Percentiles rank a stretch among this genome's conserved stretches.
These are phyloP conservation scores for Mesitornis unicolor DNA, from an alignment of 2,113 vertebrate genomes.

Conservation along the genomic window DNA sequence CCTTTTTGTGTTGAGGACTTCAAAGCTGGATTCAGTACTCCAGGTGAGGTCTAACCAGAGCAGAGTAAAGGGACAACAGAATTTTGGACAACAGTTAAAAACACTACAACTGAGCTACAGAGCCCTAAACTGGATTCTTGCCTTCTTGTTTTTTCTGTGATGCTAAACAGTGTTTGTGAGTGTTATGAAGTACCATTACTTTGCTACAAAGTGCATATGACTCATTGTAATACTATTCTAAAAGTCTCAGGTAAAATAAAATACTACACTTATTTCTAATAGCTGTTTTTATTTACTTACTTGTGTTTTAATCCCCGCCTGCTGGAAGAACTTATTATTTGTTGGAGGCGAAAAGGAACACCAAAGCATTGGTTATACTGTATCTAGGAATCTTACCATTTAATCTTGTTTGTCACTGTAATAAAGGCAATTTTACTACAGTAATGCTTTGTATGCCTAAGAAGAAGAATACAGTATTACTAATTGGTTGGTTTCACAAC, in stretches of 20 bases:
- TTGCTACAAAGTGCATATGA: neutral
- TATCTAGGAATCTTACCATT: constrained; percentile 7
- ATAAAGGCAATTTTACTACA: constrained; percentile 44
- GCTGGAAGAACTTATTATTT: neutral
- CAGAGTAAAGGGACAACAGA: too few relatives aligned
- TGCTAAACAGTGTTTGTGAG: neutral
- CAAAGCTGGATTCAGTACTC: too few relatives aligned
- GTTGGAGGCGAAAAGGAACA: neutral
- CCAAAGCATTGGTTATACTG: neutral
- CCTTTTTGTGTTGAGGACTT: too few relatives aligned
- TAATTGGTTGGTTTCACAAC: neutral
- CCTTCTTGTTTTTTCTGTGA: neutral
- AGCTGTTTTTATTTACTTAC: neutral
- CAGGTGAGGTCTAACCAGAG: too few relatives aligned
- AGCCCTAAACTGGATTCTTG: neutral
- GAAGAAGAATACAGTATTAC: constrained; percentile 3
- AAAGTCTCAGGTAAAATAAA: neutral
- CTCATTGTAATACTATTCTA: neutral
- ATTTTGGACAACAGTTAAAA: neutral
- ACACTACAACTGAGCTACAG: neutral
- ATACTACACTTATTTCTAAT: neutral
- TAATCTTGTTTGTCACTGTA: constrained; percentile 5
- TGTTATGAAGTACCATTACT: neutral
- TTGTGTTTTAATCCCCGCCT: constrained; percentile 1
- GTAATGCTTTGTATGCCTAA: neutral